Base-by-base conservation (phyloP, 2,888 invertebrate species). In the Hyalella azteca region DNA sequence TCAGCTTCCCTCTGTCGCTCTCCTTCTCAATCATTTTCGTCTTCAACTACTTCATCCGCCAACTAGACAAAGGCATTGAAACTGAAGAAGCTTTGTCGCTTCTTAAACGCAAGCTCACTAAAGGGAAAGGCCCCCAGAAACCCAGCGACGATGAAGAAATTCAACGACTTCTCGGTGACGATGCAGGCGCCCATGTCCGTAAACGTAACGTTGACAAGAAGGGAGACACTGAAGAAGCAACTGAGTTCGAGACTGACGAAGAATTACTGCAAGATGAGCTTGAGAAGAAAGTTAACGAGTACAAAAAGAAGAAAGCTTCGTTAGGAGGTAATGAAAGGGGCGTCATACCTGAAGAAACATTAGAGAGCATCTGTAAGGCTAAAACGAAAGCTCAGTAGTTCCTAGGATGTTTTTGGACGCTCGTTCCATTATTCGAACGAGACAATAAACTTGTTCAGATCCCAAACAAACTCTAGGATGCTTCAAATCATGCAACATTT, bases 31-130 rank as follows among this genome's bases (percentile, higher is more conserved):
- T 82, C 79, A 79, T 82, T 77, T 66, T 39, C 77, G 7, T 80
- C 19, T 82, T 80, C 80, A 80, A 82, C 73, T 50, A 79, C 77
- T 80, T 82, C 77, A 78, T 82, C 26, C 78, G 77, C 77, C 75
- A 73, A 26, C 66, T 82, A 22, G 82, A 82, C 66, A 48, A 41
- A 7, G 39, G 60, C 76, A 80, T 82, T 40, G 45, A 76, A 9
- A 78, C 77, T 2, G 80, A 80, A 29, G 82, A 82, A 15, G 66
- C 66, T 32, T 19, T 66, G 15, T 19, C 66, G 32, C 39, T 66
- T 5, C 66, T 66, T 36, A 66, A 66, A 36, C 66, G 66, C 39
- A 66, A 66, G 15, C 36, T 66, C 7, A 36, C 19, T 1, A 66
- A 66, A 15, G 66, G 66, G 13, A 66, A 66, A 66, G 66, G 36